Percentiles rank a stretch among this genome's conserved stretches.
Evolutionary conservation across 2,797 vertebrate species (phyloP).

Genomic region (Odontamblyopus lacepedii): DNA sequence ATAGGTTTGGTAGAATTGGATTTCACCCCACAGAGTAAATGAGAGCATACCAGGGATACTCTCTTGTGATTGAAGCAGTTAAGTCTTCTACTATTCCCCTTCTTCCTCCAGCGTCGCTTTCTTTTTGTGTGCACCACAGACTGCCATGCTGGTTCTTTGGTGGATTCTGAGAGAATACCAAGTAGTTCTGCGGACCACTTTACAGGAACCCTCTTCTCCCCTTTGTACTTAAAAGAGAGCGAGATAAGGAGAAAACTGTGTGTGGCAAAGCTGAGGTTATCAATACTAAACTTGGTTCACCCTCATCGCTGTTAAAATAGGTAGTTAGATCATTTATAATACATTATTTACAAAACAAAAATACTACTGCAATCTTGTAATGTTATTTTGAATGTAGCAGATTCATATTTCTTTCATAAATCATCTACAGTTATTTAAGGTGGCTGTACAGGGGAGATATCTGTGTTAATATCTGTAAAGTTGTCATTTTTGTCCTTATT

Average conservation of each 20-base stretch:
- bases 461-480: too few species aligned
- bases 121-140: slow-evolving; percentile 35
- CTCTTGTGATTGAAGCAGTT: slow-evolving; percentile 37
- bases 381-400: neutral
- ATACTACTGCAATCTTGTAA: neutral
- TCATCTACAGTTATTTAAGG: neutral
- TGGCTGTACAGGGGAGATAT: too few species aligned
- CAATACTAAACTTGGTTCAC: slow-evolving; percentile 35
- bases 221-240: slow-evolving; percentile 22
- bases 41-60: slow-evolving; percentile 21
- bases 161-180: slow-evolving; percentile 74
- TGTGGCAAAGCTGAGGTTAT: slow-evolving; percentile 50
- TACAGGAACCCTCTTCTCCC: slow-evolving; percentile 61
- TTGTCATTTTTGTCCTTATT: too few species aligned
- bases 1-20: slow-evolving; percentile 17
- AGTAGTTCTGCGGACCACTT: slow-evolving; percentile 74
- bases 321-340: neutral
- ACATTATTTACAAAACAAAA: neutral
- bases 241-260: slow-evolving; percentile 20
- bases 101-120: slow-evolving; percentile 48
- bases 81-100: slow-evolving; percentile 42
- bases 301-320: neutral
- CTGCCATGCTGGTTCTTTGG: slow-evolving; percentile 36
- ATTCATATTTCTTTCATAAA: neutral
- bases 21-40: slow-evolving; percentile 27